Evolutionary conservation across 2,797 vertebrate species (phyloP), one percentile per base, ranked within the genome.

Genomic region (Apodemus agrarius): DNA sequence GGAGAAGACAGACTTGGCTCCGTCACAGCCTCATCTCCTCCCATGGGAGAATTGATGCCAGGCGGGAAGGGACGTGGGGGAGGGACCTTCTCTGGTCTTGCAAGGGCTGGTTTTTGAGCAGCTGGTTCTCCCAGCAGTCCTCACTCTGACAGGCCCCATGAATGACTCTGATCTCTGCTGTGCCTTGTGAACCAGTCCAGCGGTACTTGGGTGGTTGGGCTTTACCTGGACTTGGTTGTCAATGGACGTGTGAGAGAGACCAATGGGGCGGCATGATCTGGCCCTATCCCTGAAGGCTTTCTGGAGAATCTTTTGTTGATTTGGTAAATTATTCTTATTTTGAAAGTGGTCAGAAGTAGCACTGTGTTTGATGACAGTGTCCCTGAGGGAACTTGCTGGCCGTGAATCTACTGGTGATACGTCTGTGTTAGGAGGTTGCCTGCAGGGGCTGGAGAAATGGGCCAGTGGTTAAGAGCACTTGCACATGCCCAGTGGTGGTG

Each of bases 251-350:
- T 21, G 19, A 43, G 57, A 26, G 14, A 40, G 72, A 90, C 89
- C 29, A 4, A 57, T 40, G 46, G 78, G 59, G 63, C n/a, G 4
- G 6, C 0, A 7, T 0, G 1, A 16, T 37, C 69, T 19, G 84
- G 19, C 29, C 37, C 22, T 89, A 40, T 69, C 54, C 63, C 0
- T 1, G 16, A 24, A 69, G 63, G n/a, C 65, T 85, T 88, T 46
- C 80, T 34, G 81, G 67, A 80, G 86, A 88, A 59, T 17, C 54
- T 67, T 83, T 13, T n/a, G 34, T 91, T 85, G 69, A 0, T 84
- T 24, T 29, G 34, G 74, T 29, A 65, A 88, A 89, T 63, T 4
- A 81, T 88, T 76, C 54, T 81, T 65, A 24, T 85, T 92, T 93
- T 72, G 74, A 91, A 83, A 90, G 74, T 69, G 40, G 5, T 72